Base-by-base conservation (phyloP, 2,888 invertebrate genomes). In the Calliscelio sp. region DNA sequence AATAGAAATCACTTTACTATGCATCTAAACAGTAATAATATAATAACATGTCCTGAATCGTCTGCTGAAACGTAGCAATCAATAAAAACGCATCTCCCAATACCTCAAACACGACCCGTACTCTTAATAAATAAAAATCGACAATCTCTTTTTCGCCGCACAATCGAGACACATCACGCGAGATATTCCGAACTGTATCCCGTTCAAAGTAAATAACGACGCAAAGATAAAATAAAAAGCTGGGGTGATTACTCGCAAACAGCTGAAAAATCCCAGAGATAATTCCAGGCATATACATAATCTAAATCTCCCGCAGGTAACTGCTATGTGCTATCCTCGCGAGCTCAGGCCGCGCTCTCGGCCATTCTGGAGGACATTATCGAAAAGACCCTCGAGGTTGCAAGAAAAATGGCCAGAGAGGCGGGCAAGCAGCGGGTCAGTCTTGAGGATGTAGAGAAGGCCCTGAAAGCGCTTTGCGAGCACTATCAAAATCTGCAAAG, bases 311-410 rank as follows among this genome's bases (percentile, higher is more conserved):
- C 75, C 49, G 32, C 85, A 90, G 92, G 88, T 68, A 86, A 83
- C 24, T 86, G 87, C 25, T 91, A 91, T 80, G 82, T 87, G 38
- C 88, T 92, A 59, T 92, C 93, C 14, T 81, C 88, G 4, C 88
- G 87, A 38, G 92, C 92, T 3, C 89, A 91, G 78, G 83, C 88
- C 20, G 89, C 90, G 65, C 89, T 92, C 78, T 89, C 90, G 81
- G 86, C 89, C 71, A 89, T 93, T 32, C 85, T 93, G 38, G 90
- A 90, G 81, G 92, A 91, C 86, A 90, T 93, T 85, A 89, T 93
- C 84, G 91, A 92, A 86, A 90, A 92, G 83, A 91, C 91, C 65
- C 88, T 92, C 57, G 88, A 89, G 87, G 91, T 92, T 66, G 92
- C 92, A 71, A 90, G 87, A 85, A 90, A 89, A 77, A 88, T 92